Conservation (phyloP, 2,797 vertebrate genomes). For the Gymnocypris eckloni region DNA sequence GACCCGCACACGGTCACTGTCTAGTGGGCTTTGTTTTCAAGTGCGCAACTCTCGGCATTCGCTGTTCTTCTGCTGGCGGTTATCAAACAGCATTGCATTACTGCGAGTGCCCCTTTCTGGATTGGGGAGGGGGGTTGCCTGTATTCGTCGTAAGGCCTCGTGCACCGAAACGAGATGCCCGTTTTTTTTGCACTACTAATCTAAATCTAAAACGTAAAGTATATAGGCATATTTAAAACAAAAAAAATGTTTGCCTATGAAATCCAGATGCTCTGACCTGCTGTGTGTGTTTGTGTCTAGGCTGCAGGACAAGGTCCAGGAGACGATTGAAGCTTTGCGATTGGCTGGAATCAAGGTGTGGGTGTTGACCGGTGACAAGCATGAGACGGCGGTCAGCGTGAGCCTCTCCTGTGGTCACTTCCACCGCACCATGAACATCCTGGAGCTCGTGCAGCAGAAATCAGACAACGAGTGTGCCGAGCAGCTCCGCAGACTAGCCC, state of each 20-base stretch:
- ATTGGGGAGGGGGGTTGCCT: no score
- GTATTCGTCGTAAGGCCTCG: no score
- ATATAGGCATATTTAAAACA: no score
- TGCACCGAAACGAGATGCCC: no score
- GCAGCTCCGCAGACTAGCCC: slow-evolving; percentile 86
- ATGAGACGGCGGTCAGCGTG: slow-evolving; percentile 95
- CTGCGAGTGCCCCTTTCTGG: no score
- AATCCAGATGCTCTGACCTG: background rate
- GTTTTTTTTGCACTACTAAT: no score
- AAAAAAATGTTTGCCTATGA: background rate
- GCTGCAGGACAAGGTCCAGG: slow-evolving; percentile 95
- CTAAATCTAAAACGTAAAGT: no score
- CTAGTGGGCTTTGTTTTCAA: no score
- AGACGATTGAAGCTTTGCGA: slow-evolving; percentile 93
- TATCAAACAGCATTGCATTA: no score
- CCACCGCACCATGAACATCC: slow-evolving; percentile 94
- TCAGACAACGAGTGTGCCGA: slow-evolving; percentile 92
- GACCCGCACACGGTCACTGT: no score
- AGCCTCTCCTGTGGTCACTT: slow-evolving; percentile 97
- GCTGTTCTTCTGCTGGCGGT: no score
- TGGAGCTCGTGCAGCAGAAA: slow-evolving; percentile 92
- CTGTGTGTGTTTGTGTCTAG: slow-evolving; percentile 67
- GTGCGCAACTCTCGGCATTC: no score
- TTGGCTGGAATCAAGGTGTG: slow-evolving; percentile 97
- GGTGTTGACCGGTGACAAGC: slow-evolving; percentile 97